Evolutionary conservation across 2,888 invertebrate species (phyloP), one percentile per base, ranked within the genome.

Genomic region (Melipona bicolor): DNA sequence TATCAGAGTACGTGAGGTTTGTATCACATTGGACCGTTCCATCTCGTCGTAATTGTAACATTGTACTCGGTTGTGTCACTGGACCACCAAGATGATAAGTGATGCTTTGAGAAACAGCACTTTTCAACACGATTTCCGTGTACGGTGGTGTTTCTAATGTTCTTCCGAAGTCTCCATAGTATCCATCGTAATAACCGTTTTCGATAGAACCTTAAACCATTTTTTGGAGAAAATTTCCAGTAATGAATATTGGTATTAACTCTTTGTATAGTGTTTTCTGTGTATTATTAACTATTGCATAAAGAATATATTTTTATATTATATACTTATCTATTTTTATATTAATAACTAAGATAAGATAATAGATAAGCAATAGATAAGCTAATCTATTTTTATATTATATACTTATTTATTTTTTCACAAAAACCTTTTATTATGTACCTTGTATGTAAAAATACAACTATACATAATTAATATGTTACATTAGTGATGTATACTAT

Each of bases 1-100:
- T 87, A 21, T 78, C 77, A 27, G 76, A 83, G 75, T 87, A 89
- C n/a, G 90, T 87, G 32, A 87, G 71, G 27, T 91, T 91, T 11
- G 83, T 79, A 15, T 86, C 80, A 70, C 94, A 94, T 13, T 87
- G 79, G 3, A 94, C 91, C 2, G 92, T 89, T 0, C 94, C 94
- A 49, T 93, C 91, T 6, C 86, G 86, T 56, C 94, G 89, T 59
- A 94, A 78, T 73, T 87, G 89, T 67, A 87, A 70, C 90, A 94
- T 94, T 13, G 88, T 91, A 68, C 93, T 94, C 4, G 93, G 92
- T 71, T 94, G 94, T 5, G 93, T 94, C 15, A 93, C 90, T 2
- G 94, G 94, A 13, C 92, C 93, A 17, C 94, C 93, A 13, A 94
- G 84, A 54, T 93, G 92, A 54, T 91, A 90, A 2, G 90, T 91